Evolutionary conservation across 2,888 invertebrate genomes (phyloP), one percentile per base, ranked within the genome.

Genomic region (Thymelicus sylvestris): DNA sequence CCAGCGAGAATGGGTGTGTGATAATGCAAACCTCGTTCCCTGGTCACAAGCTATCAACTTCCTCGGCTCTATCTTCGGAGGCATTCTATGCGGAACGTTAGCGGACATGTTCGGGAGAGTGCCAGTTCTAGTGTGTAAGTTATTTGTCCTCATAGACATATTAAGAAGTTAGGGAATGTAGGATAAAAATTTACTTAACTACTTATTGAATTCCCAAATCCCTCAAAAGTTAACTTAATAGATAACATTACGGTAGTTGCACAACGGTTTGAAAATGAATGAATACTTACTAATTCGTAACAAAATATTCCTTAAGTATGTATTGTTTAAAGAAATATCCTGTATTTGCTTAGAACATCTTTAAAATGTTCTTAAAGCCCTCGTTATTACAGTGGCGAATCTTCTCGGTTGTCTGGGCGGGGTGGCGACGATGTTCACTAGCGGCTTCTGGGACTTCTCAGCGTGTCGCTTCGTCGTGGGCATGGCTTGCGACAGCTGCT

Each of bases 401-500:
- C 65, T 96, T 57, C 89, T 96, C 50, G 97, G 96, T 0, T 95
- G 95, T 75, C 76, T 89, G 4, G 94, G 94, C 24, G 92, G 97
- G 8, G 89, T 96, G n/a, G 95, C 95, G 2, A 96, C 96, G 0
- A 95, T 96, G 0, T 96, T 96, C 79, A 94, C 95, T 19, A 87
- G 84, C 12, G 95, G 94, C 48, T 96, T 97, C 81, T 95, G 96
- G 95, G 92, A 95, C 72, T 97, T 97, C 84, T 95, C 96, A 38
- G 80, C 95, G 2, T 96, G 96, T 84, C 93, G 97, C 63, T 97
- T 97, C 86, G 90, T 97, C 73, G 96, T 97, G 50, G 97, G 97
- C 62, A 95, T 97, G 90, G 96, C 96, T 44, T 97, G 96, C 83
- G 97, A 97, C 86, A 97, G 96, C 84, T 96, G 96, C 84, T 97